These are phyloP conservation scores for Enteromius mattozi DNA, from an alignment of 2,797 vertebrate species.

Conservation along the genomic window DNA sequence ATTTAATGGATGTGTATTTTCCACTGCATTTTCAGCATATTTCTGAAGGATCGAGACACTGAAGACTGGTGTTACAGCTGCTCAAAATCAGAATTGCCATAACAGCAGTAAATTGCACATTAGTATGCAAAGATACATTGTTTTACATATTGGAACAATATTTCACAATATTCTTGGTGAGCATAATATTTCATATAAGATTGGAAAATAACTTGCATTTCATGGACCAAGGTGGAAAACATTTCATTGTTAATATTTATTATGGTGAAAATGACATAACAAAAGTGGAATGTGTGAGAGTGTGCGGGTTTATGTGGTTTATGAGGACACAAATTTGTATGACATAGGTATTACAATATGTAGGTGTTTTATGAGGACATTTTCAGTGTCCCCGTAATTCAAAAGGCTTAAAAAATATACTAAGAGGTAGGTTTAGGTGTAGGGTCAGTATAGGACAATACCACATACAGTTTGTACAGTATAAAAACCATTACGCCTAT, in stretches of 20 bases:
- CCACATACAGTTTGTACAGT: too few relatives aligned
- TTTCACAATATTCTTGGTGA: not conserved
- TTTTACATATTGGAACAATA: not conserved
- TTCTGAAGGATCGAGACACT: not conserved
- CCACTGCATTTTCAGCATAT: not conserved
- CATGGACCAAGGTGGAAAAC: not conserved
- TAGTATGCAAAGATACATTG: not conserved
- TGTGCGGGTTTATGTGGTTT: too few relatives aligned
- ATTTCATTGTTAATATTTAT: not conserved
- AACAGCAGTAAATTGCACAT: not conserved
- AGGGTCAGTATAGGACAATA: too few relatives aligned
- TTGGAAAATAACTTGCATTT: not conserved
- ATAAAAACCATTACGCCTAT: too few relatives aligned
- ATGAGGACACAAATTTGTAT: too few relatives aligned
- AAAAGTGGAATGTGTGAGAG: too few relatives aligned
- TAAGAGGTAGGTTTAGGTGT: too few relatives aligned
- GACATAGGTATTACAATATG: too few relatives aligned
- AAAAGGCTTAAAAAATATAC: too few relatives aligned
- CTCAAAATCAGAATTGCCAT: not conserved
- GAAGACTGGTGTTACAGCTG: not conserved
- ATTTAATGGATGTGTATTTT: not conserved
- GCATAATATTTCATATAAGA: not conserved
- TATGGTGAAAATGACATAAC: not conserved
- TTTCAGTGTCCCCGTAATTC: too few relatives aligned
- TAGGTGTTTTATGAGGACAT: too few relatives aligned